Conservation (phyloP, 35 echinoderm and acorn worm genomes). For the Heliocidaris erythrogramma region DNA sequence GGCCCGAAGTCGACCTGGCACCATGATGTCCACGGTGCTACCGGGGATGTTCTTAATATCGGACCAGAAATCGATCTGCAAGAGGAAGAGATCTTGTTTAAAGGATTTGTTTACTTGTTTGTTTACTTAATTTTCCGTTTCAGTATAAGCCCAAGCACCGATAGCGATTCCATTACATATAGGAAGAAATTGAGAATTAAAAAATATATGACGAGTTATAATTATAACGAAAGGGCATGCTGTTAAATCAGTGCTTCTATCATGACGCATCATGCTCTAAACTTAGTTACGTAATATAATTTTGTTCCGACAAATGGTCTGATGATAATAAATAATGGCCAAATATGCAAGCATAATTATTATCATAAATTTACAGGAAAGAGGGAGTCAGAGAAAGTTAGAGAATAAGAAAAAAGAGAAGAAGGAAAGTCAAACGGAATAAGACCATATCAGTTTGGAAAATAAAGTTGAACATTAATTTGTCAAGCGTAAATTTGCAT, state of each 20-base stretch:
- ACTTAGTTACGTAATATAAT: no score
- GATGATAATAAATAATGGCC: no score
- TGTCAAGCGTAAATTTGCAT: no score
- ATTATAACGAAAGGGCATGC: neutral
- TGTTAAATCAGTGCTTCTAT: neutral
- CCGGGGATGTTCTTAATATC: neutral
- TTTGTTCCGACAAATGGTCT: no score
- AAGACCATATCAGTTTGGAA: no score
- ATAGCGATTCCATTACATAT: neutral
- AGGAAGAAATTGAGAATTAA: neutral
- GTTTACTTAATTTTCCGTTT: neutral
- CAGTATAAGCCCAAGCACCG: neutral
- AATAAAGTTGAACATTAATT: no score
- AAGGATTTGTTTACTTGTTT: neutral
- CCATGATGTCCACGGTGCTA: slow-evolving; percentile 79
- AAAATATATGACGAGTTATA: neutral
- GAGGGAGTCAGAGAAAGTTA: no score
- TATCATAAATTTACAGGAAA: no score
- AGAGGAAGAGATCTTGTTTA: neutral
- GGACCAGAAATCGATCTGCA: slow-evolving; percentile 83
- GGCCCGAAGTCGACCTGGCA: neutral
- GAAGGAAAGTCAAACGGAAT: no score
- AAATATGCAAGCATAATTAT: no score
- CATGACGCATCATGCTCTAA: neutral
- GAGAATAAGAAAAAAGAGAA: no score